Evolutionary conservation across 1,140 invertebrate genomes (phyloP), one percentile per base, ranked within the genome.

Genomic region (Daktulosphaira vitifoliae): DNA sequence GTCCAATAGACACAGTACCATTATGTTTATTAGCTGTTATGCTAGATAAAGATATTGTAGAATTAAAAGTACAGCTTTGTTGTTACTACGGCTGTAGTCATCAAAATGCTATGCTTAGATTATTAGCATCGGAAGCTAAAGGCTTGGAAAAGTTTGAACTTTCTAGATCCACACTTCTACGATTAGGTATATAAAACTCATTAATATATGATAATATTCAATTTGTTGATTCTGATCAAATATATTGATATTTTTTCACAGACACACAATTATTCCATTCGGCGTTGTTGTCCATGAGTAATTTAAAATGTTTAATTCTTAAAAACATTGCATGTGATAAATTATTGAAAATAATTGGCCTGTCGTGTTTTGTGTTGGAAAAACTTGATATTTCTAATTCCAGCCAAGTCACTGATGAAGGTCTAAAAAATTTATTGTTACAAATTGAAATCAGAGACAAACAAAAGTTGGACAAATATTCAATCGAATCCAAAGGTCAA

Each of bases 61-160:
- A 72, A 4, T 71, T 79, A n/a, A 72, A 72, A 37, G 73, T 79
- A 4, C 76, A 77, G 66, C 69, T 79, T 0, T 79, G 78, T 66
- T 79, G 78, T 62, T 79, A 79, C 52, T 79, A 79, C 50, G 78
- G 78, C 15, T 79, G 78, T 67, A 78, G 76, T 18, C 77, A 79
- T 67, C 78, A 79, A 65, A 77, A 76, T 4, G 75, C 74, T 0
- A 48, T 79, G 1, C 65, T 79, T 0, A 74, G 74, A 29, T 69
- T 79, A 7, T 66, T 79, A 6, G 73, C 76, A 0, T 70, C 68
- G 0, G 77, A 79, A 62, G 78, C 77, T 15, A 69, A 68, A 5
- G 78, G 77, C 16, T 56, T 79, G 0, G 72, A 75, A 22, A 76
- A 73, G 2, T 64, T 79, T 3, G 74, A 78, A 67, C 38, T 79